Evolutionary conservation across 2,113 vertebrate genomes (phyloP), one percentile per base, ranked within the genome.

Genomic region (Melanerpes aurifrons): DNA sequence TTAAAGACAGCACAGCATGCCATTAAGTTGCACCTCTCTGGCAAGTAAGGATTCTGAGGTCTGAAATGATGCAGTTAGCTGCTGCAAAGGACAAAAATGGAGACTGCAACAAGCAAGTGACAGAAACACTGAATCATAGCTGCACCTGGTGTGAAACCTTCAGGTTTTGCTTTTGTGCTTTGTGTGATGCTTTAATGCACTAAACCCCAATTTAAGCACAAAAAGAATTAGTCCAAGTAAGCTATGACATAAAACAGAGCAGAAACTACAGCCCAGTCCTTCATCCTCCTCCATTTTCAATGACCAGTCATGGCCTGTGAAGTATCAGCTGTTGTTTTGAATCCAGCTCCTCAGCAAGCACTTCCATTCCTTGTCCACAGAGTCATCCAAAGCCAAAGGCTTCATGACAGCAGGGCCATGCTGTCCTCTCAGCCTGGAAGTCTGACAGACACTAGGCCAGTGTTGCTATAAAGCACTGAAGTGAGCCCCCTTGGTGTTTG

Each of bases 1-100:
- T 99, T 94, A 40, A 77, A 91, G 90, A 90, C 13, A 97, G 96
- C 2, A 95, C 95, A 82, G 82, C 22, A 77, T 3, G 32, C 7
- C 31, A 40, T 70, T 61, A 54, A 74, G 24, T 18, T 80, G 35
- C 35, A 35, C 35, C 37, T 43, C 86, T 40, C 37, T 29, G 6
- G 10, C 18, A 86, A 73, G 26, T 28, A 18, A 67, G 75, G 35
- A 59, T 17, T 31, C 35, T 35, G n/a, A 57, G 9, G 47, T 68
- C 31, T 54, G 29, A 83, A 77, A 66, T 47, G 0, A 76, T 1
- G 20, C 82, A 77, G 86, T 69, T n/a, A 82, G 37, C 28, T 59
- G 53, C 68, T 68, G 22, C 12, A 70, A 59, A 80, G 12, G 31
- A 80, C 14, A 35, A 28, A 86, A 70, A 4, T 5, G 3, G 10